phyloP scores from a whole-genome alignment of 2,113 vertebrate species.

The Microtus oregoni region DNA sequence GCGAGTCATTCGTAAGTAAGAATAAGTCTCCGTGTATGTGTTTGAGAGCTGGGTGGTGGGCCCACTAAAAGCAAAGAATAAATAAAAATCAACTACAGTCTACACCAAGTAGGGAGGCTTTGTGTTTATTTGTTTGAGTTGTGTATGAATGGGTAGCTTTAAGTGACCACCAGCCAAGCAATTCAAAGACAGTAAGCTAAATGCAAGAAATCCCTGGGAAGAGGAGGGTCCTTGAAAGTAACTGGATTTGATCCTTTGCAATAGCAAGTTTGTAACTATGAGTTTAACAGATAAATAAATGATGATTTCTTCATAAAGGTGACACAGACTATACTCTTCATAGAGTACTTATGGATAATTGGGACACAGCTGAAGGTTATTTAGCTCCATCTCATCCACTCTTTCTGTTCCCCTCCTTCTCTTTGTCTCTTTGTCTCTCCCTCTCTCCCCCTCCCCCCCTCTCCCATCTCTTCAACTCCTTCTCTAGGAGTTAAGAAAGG shows the following conservation, averaged over 20 bases:
- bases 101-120: not conserved
- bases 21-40: not conserved
- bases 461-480: not conserved
- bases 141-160: not conserved
- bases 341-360: not conserved
- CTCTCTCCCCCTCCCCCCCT: not conserved
- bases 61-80: not conserved
- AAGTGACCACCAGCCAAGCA: not conserved
- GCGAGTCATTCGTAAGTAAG: not conserved
- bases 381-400: not conserved
- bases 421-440: not conserved
- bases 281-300: constrained; percentile 14
- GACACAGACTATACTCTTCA: not conserved
- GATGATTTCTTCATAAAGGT: not conserved
- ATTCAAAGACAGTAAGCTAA: not conserved
- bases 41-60: not conserved
- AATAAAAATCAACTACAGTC: not conserved
- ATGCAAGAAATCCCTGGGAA: not conserved
- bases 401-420: not conserved
- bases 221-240: not conserved
- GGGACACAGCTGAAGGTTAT: not conserved
- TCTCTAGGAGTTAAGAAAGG: not conserved
- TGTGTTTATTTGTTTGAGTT: not conserved
- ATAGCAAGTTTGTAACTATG: not conserved
- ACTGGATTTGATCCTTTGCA: not conserved